A percentile compares a stretch with the other conserved stretches of the same genome.
Conservation (phyloP, 2,888 invertebrate genomes). For the Melanchra persicariae region DNA sequence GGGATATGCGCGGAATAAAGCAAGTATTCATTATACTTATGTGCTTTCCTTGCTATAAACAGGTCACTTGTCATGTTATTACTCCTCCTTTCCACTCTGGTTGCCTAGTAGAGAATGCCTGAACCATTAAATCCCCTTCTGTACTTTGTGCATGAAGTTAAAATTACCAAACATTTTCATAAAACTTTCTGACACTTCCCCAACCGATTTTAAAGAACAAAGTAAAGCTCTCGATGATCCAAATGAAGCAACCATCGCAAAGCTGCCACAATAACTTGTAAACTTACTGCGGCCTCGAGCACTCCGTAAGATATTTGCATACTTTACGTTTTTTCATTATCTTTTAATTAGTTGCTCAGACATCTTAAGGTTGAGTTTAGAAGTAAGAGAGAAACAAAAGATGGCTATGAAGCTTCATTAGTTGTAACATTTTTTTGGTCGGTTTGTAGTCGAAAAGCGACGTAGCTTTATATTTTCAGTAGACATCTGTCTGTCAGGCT, state of each 20-base stretch:
- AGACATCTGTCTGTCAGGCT: background rate
- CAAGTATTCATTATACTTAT: too few species aligned
- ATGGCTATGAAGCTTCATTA: constrained; percentile 68
- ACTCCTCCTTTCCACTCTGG: too few species aligned
- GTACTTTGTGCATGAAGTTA: background rate
- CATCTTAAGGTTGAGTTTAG: constrained; percentile 71
- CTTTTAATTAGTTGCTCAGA: constrained; percentile 82
- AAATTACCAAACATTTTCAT: background rate
- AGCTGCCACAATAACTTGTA: constrained; percentile 61
- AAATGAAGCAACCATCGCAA: constrained; percentile 51
- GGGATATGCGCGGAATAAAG: too few species aligned
- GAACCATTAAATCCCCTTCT: too few species aligned
- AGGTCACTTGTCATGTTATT: too few species aligned
- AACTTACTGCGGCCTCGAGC: constrained; percentile 61
- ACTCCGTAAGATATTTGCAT: constrained; percentile 81
- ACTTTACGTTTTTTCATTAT: constrained; percentile 82
- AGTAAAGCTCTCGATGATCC: constrained; percentile 43
- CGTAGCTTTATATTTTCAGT: background rate
- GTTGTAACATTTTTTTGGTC: constrained; percentile 36
- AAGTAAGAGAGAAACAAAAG: constrained; percentile 60
- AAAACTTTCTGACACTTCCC: background rate
- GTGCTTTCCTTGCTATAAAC: too few species aligned
- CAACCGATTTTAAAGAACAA: constrained; percentile 15
- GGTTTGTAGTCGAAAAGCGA: background rate
- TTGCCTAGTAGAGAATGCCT: too few species aligned